Base-by-base conservation (phyloP, 2,113 vertebrate species). In the Marmota flaviventris region DNA sequence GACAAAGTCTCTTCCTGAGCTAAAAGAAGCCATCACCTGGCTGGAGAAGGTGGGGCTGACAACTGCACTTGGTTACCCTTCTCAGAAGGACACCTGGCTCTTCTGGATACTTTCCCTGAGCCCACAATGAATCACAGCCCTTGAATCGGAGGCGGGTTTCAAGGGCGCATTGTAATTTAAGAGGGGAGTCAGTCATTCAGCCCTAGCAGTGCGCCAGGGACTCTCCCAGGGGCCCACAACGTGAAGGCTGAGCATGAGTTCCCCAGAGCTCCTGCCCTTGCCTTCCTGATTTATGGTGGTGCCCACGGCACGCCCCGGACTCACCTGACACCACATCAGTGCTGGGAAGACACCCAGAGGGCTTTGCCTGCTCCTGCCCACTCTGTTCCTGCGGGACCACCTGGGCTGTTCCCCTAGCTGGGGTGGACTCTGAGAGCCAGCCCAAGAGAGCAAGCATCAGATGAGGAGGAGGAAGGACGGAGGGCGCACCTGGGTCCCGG, bases 261-360 rank as follows among this genome's bases (percentile, higher is more conserved):
- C 42, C n/a, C 67, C 48, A 83, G 34, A 86, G 29, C 9, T 42
- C 51, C 39, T 0, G 51, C 18, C 5, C 56, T 94, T 87, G 25
- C 70, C 91, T 92, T 69, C 70, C 75, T 89, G 96, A 97, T 97
- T 97, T 95, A 97, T 94, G 89, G 58, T 45, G 69, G 69, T 95
- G 84, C 75, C 89, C 89, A 70, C 27, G 93, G 89, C 70, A 69
- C 94, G 45, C 27, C 67, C 67, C 72, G 84, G 70, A 45, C 39
- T n/a, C 18, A 14, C 7, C 5, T 67, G 87, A 73, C 67, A 53
- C 72, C 29, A 65, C 88, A 89, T 92, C 9, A 37, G 37, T 92
- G 61, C 79, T 92, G 85, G 58, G n/a, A 95, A 95, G 75, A 53
- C n/a, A 79, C 63, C 65, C 32, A 85, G 84, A 81, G 56, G 45